Evolutionary conservation across 2,113 vertebrate species (phyloP), one percentile per base, ranked within the genome.

Genomic region (Calonectris borealis): DNA sequence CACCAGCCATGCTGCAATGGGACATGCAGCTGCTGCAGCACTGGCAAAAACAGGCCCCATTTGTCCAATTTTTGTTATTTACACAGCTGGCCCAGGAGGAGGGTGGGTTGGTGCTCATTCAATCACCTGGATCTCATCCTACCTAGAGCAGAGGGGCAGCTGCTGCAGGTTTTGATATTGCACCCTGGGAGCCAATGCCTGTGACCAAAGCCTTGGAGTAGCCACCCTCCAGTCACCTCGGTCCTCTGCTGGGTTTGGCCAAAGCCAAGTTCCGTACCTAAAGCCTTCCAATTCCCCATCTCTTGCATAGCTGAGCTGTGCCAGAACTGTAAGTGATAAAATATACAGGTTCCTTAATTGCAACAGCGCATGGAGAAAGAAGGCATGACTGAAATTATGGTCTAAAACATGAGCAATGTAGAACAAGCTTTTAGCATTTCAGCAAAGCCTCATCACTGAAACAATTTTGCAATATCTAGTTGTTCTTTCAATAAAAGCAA

Each of bases 371-470:
- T 16, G 19, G n/a, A 76, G 27, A 70, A 79, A 49, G 42, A 29
- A 13, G 31, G 22, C 6, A 2, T 29, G n/a, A 49, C 44, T 71
- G 55, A 62, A 78, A 42, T 86, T 36, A 27, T 9, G 24, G 8
- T 13, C 16, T 24, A 61, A 76, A 69, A 49, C 46, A 44, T 0
- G 2, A 29, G 25, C 62, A 58, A 10, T 0, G 6, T 11, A 71
- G 46, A 94, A 75, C 38, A 66, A 91, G 42, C 27, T 80, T 70
- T 57, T 40, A 76, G 40, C 34, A 32, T 65, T 81, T 61, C 46
- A 51, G n/a, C 62, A 73, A 79, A 92, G 26, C 8, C 46, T 80
- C 27, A 22, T 34, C 34, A 10, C 22, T 51, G 34, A 49, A 89
- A 83, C 14, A n/a, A 27, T 55, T 88, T 71, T 83, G 44, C 68